A percentile compares a stretch with the other conserved stretches of the same genome.
Evolutionary conservation across 2,113 vertebrate genomes (phyloP).

Genomic region (Charina bottae): DNA sequence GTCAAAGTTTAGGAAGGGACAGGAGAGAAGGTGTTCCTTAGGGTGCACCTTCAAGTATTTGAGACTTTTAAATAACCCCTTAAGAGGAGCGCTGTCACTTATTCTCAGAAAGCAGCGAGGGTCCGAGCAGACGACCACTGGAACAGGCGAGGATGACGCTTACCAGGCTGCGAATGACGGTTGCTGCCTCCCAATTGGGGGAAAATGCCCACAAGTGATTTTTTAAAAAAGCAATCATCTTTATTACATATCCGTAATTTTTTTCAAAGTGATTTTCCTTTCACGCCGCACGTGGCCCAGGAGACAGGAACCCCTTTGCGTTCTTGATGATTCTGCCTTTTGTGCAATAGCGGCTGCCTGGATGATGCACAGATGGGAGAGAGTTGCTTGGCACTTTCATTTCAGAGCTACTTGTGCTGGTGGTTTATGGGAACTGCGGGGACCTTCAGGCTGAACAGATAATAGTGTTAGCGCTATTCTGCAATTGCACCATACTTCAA

Average conservation of each 20-base stretch:
- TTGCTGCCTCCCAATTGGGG: rapidly evolving
- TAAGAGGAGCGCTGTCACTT: background rate
- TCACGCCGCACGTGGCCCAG: background rate
- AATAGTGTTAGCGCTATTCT: background rate
- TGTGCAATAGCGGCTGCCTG: background rate
- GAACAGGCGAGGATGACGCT: background rate
- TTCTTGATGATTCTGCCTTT: background rate
- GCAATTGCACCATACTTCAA: background rate
- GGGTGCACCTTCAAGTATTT: background rate
- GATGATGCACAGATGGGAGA: background rate
- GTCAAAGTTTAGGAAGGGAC: background rate
- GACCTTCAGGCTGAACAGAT: too few relatives aligned
- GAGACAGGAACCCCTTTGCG: background rate
- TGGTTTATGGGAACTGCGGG: background rate
- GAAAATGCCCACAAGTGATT: background rate
- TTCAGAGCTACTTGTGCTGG: background rate
- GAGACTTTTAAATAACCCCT: background rate
- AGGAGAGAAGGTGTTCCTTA: background rate
- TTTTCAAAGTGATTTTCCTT: background rate
- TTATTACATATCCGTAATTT: background rate
- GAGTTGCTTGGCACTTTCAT: background rate
- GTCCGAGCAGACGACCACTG: background rate
- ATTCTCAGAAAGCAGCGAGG: background rate
- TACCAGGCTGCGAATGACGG: background rate
- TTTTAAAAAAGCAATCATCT: background rate